Evolutionary conservation across 2,113 vertebrate genomes (phyloP).

Genomic region (Pleuronectes platessa): DNA sequence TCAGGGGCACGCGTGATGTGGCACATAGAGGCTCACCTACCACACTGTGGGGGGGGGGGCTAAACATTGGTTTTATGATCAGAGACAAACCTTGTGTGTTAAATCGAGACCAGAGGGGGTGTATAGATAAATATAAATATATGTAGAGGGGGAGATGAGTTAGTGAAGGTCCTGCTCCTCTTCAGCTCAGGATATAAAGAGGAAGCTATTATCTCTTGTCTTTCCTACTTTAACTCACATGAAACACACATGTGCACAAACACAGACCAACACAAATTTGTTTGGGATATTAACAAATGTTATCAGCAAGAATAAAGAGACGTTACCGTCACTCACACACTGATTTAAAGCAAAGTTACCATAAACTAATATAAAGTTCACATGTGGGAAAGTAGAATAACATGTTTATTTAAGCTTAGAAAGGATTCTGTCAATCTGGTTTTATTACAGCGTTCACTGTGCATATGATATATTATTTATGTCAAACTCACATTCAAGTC

Average conservation of each 20-base stretch:
- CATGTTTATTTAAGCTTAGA: background rate
- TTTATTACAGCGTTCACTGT: background rate
- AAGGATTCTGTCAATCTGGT: background rate
- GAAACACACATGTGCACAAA: background rate
- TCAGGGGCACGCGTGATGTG: constrained; percentile 87
- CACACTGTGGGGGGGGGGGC: background rate
- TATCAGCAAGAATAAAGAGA: background rate
- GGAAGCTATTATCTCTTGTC: background rate
- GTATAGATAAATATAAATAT: constrained; percentile 41
- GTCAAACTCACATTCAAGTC: too few relatives aligned
- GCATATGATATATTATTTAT: background rate
- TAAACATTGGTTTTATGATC: constrained; percentile 29
- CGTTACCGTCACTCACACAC: background rate
- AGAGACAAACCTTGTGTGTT: constrained; percentile 22
- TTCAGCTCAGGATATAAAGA: background rate
- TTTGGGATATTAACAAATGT: too few relatives aligned
- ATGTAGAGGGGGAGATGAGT: background rate
- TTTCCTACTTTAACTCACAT: background rate
- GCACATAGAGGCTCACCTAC: constrained; percentile 74
- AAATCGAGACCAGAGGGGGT: background rate
- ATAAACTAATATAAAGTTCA: background rate
- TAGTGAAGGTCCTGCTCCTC: background rate
- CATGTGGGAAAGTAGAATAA: too few relatives aligned
- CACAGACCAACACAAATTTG: too few relatives aligned
- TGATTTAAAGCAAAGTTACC: background rate